These are phyloP conservation scores for Darevskia mixta DNA, from an alignment of 2,797 vertebrate species.

Conservation along the genomic window DNA sequence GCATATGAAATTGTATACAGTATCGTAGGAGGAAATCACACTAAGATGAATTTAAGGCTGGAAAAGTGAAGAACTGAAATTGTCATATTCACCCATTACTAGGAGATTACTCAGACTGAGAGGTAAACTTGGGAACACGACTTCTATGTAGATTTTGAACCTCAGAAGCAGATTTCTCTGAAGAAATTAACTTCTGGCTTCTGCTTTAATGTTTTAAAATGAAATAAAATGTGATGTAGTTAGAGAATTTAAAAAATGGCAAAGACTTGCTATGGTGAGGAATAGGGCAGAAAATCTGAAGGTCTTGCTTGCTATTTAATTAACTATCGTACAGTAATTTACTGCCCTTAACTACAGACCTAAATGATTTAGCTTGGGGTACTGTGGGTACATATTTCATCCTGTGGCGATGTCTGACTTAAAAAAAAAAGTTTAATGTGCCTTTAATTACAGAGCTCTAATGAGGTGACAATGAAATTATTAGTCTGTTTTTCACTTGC, in stretches of 20 bases:
- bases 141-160: not conserved
- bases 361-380: not conserved
- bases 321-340: constrained; percentile 3
- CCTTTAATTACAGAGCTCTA: not conserved
- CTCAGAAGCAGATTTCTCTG: not conserved
- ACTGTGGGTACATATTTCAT: not conserved
- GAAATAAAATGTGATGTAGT: not conserved
- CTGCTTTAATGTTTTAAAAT: not conserved
- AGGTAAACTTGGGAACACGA: not conserved
- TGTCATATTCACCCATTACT: too few relatives aligned
- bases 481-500: not conserved
- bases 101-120: not conserved
- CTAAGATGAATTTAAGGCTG: too few relatives aligned
- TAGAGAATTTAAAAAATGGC: not conserved
- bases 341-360: not conserved
- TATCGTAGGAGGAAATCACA: too few relatives aligned
- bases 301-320: constrained; percentile 4
- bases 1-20: too few relatives aligned
- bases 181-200: not conserved
- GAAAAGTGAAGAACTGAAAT: too few relatives aligned
- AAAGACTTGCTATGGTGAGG: not conserved
- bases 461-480: not conserved
- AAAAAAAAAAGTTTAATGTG: not conserved
- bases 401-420: not conserved
- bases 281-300: not conserved